phyloP scores from a whole-genome alignment of 2,113 vertebrate genomes.

The Ictidomys tridecemlineatus region DNA sequence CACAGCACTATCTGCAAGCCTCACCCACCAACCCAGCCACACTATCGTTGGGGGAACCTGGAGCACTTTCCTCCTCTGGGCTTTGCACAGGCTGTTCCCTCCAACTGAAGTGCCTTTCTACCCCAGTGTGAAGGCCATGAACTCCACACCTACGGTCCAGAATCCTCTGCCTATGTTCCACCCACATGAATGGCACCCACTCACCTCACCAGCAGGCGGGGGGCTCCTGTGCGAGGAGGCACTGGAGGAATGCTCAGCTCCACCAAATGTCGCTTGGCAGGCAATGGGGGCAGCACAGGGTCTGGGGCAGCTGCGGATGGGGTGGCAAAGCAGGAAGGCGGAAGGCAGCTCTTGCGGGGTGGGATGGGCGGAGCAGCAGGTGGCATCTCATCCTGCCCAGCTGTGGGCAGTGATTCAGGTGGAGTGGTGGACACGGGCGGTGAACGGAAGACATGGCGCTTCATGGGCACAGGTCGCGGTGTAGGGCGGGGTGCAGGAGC shows the following conservation, averaged over 20 bases:
- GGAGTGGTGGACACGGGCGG: not conserved
- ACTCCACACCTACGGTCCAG: not conserved
- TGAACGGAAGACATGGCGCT: conserved; percentile 89
- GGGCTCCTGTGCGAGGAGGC: conserved; percentile 77
- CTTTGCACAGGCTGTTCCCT: not conserved
- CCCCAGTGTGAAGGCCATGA: not conserved
- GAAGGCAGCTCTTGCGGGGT: conserved; percentile 89
- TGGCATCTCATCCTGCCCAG: rapidly evolving
- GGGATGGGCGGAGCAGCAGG: conserved; percentile 91
- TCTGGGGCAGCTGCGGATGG: not conserved
- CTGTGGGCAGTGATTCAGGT: rapidly evolving
- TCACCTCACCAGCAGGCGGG: conserved; percentile 70
- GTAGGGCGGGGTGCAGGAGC: not conserved
- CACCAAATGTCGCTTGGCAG: conserved; percentile 87
- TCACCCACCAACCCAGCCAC: not conserved
- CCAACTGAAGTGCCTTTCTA: not conserved
- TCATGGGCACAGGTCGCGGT: conserved; percentile 88
- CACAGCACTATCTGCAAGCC: not conserved
- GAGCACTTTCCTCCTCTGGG: not conserved
- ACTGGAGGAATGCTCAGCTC: conserved; percentile 77
- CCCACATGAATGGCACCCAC: conserved; percentile 58
- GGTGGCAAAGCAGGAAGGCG: conserved; percentile 86
- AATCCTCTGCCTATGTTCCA: not conserved
- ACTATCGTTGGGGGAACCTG: not conserved
- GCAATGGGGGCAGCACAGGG: conserved; percentile 84